Evolutionary conservation across 2,113 vertebrate species (phyloP).

Genomic region (Anoplopoma fimbria): DNA sequence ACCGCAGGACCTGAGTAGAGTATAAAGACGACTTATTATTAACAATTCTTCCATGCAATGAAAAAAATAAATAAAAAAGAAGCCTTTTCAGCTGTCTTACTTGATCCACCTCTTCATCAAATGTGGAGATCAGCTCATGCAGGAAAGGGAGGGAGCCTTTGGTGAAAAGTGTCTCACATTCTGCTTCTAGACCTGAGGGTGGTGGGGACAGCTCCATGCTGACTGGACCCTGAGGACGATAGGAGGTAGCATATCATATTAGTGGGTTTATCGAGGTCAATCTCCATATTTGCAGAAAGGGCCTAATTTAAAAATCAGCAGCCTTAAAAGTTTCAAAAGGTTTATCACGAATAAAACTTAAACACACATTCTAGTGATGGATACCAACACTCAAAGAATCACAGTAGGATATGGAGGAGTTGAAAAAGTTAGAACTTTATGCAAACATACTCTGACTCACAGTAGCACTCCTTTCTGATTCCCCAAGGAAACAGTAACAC

Average conservation of each 20-base stretch:
- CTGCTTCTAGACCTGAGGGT: conserved; percentile 76
- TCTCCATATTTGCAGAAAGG: not conserved
- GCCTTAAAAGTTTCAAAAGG: not conserved
- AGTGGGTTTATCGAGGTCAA: not conserved
- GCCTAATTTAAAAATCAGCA: not conserved
- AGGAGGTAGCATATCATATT: not conserved
- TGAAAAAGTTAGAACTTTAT: not conserved
- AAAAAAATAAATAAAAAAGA: no score
- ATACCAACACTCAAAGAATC: not conserved
- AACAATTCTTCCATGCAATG: not conserved
- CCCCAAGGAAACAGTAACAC: not conserved
- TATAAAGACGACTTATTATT: not conserved
- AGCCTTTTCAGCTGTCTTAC: conserved; percentile 50
- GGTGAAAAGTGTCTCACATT: conserved; percentile 80
- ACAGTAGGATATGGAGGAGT: no score
- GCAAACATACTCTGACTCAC: not conserved
- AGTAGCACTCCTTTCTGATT: not conserved
- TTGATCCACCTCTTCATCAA: conserved; percentile 82
- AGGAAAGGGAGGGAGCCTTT: conserved; percentile 79
- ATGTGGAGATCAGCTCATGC: conserved; percentile 80
- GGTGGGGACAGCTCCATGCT: conserved; percentile 78
- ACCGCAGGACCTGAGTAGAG: conserved; percentile 74
- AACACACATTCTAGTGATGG: not conserved
- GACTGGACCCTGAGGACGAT: conserved; percentile 53
- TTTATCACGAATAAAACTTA: not conserved